Evolutionary conservation across 2,888 invertebrate genomes (phyloP).

Genomic region (Idaea aversata): DNA sequence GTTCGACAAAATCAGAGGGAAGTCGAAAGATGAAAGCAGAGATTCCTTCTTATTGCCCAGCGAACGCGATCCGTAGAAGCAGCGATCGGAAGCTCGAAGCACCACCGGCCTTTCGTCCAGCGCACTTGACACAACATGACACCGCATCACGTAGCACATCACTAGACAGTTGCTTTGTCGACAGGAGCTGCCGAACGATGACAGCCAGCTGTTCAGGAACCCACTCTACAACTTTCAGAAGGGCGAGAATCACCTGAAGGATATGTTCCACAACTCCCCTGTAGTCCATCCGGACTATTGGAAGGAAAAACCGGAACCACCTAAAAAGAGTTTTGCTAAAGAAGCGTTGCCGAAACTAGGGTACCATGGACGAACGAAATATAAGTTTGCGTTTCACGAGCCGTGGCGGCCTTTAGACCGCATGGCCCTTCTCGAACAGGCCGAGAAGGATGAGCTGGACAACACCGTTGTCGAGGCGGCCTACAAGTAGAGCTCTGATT

Average conservation of each 20-base stretch:
- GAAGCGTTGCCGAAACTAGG: slow-evolving; percentile 49
- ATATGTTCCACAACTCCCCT: slow-evolving; percentile 56
- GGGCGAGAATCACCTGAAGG: slow-evolving; percentile 33
- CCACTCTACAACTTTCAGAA: slow-evolving; percentile 27
- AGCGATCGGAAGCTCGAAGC: slow-evolving; percentile 8
- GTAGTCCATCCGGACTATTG: slow-evolving; percentile 64
- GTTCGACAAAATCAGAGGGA: slow-evolving; percentile 46
- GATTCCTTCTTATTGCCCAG: slow-evolving; percentile 27
- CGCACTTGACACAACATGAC: slow-evolving; percentile 53
- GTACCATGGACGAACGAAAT: slow-evolving; percentile 64
- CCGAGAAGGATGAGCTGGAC: slow-evolving; percentile 52
- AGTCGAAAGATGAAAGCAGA: slow-evolving; percentile 37
- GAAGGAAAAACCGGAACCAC: slow-evolving; percentile 43
- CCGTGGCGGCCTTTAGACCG: slow-evolving; percentile 71
- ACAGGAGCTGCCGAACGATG: slow-evolving; percentile 58
- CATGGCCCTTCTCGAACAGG: slow-evolving; percentile 53
- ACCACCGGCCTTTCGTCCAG: slow-evolving; percentile 59
- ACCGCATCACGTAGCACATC: slow-evolving; percentile 16
- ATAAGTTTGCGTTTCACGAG: slow-evolving; percentile 70
- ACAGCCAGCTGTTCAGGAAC: slow-evolving; percentile 39
- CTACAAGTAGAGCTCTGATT: slow-evolving; percentile 54
- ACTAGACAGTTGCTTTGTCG: slow-evolving; percentile 52
- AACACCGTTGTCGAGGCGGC: slow-evolving; percentile 22
- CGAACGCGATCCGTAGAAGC: slow-evolving; percentile 34
- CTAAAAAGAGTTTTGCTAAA: neutral